Conservation (phyloP, 2,113 vertebrate species). For the Dendropsophus ebraccatus region DNA sequence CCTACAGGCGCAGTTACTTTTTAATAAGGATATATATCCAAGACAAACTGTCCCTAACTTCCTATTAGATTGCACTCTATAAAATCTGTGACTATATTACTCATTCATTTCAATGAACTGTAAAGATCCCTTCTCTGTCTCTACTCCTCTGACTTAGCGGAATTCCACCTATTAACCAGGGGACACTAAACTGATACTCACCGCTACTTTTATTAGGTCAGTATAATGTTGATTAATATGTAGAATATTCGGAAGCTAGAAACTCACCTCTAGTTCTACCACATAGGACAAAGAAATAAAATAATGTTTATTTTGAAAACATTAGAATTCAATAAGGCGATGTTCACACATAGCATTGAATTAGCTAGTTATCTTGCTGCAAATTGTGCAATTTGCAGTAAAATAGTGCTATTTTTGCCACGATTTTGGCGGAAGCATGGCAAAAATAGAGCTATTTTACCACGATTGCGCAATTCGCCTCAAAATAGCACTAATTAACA, state of each 20-base stretch:
- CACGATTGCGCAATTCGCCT: too few relatives aligned
- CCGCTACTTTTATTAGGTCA: neutral
- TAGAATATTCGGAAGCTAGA: neutral
- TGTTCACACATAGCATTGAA: too few relatives aligned
- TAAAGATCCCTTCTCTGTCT: slow-evolving; percentile 6
- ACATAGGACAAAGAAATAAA: neutral
- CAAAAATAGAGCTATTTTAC: too few relatives aligned
- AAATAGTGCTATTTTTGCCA: too few relatives aligned
- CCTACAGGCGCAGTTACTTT: slow-evolving; percentile 29
- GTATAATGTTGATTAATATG: neutral
- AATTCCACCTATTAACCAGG: neutral
- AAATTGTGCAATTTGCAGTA: too few relatives aligned
- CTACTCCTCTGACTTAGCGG: neutral
- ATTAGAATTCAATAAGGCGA: neutral
- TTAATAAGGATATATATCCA: slow-evolving; percentile 40
- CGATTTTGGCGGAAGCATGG: too few relatives aligned
- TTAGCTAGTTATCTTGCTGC: too few relatives aligned
- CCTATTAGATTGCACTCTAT: slow-evolving; percentile 25
- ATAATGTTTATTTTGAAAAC: neutral
- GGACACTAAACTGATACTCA: neutral
- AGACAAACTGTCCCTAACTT: slow-evolving; percentile 21
- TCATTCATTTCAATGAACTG: slow-evolving; percentile 34
- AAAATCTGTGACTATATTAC: slow-evolving; percentile 23
- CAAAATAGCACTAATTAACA: too few relatives aligned
- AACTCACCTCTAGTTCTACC: neutral